phyloP scores from a whole-genome alignment of 2,888 invertebrate genomes.

The Hipparchia sbordonii region DNA sequence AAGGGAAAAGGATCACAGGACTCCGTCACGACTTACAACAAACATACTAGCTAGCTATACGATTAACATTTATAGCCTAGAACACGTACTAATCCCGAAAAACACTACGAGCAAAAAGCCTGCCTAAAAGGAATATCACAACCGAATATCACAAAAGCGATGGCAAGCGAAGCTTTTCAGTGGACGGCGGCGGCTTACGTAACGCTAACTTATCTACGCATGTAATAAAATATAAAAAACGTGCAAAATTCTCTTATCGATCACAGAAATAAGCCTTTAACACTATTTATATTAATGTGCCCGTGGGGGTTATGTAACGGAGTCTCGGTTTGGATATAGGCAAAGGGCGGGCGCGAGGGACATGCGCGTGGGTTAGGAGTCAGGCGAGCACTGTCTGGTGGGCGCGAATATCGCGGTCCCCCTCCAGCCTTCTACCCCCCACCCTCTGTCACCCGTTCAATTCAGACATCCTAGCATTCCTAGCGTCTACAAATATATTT shows the following conservation, averaged over 20 bases:
- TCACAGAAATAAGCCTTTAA: slow-evolving; percentile 80
- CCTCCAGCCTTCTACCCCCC: slow-evolving; percentile 41
- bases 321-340: slow-evolving; percentile 65
- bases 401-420: slow-evolving; percentile 41
- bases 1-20: slow-evolving; percentile 11
- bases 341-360: slow-evolving; percentile 62
- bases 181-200: slow-evolving; percentile 81
- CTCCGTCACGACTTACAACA: slow-evolving; percentile 39
- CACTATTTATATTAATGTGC: slow-evolving; percentile 65
- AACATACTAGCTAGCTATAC: neutral
- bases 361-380: slow-evolving; percentile 73
- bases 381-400: slow-evolving; percentile 74
- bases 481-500: slow-evolving; percentile 21
- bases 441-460: slow-evolving; percentile 41
- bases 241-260: slow-evolving; percentile 75
- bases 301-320: slow-evolving; percentile 75
- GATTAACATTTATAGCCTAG: neutral
- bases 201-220: slow-evolving; percentile 70
- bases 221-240: slow-evolving; percentile 59
- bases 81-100: slow-evolving; percentile 26
- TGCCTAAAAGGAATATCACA: slow-evolving; percentile 78
- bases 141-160: slow-evolving; percentile 81
- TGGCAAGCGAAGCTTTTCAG: slow-evolving; percentile 78
- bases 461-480: slow-evolving; percentile 36
- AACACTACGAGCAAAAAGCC: slow-evolving; percentile 74